A percentile compares a stretch with the other conserved stretches of the same genome.
Evolutionary conservation across 2,113 vertebrate species (phyloP).

Genomic region (Erinaceus europaeus): DNA sequence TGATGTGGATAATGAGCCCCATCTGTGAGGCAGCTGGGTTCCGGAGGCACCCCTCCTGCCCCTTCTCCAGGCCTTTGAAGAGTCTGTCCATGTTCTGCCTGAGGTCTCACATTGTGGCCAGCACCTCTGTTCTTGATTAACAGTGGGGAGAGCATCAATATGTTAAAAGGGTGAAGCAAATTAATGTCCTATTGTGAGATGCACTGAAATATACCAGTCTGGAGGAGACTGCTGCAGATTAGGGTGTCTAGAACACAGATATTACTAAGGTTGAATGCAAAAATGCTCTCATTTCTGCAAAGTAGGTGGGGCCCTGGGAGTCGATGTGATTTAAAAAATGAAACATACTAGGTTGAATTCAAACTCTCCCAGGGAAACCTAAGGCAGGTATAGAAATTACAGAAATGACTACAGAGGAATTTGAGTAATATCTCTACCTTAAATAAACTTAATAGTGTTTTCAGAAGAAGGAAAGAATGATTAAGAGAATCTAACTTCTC

Average conservation of each 20-base stretch:
- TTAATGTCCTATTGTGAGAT: constrained; percentile 28
- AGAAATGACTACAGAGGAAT: neutral
- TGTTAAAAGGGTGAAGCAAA: constrained; percentile 36
- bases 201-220: neutral
- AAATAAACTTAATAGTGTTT: neutral
- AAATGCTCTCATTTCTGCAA: neutral
- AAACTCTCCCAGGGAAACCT: neutral
- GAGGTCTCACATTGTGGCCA: constrained; percentile 34
- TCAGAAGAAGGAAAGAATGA: neutral
- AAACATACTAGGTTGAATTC: neutral
- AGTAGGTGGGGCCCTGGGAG: neutral
- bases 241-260: neutral
- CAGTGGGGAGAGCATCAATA: neutral
- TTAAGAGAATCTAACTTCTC: neutral
- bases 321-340: neutral
- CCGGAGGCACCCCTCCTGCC: neutral
- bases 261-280: neutral
- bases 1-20: constrained; percentile 60
- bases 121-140: constrained; percentile 62
- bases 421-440: neutral
- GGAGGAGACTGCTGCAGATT: neutral
- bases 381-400: neutral
- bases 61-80: constrained; percentile 64
- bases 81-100: constrained; percentile 34
- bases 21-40: constrained; percentile 66